These are phyloP conservation scores for Chloroceryle amazona DNA, from an alignment of 2,797 vertebrate genomes.

Conservation along the genomic window DNA sequence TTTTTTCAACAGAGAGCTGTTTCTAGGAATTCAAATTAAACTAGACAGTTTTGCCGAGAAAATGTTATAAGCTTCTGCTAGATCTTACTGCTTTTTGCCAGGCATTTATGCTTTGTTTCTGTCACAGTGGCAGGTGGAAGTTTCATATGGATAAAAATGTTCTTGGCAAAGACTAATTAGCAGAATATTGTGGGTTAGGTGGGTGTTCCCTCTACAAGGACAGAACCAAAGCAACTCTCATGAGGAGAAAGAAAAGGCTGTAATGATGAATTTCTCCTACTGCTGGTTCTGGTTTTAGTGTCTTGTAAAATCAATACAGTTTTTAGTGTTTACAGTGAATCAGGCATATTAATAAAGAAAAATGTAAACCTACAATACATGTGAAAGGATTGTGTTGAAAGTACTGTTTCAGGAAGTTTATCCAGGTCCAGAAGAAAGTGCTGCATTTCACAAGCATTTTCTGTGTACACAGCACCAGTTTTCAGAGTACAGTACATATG, in stretches of 20 bases:
- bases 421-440: neutral
- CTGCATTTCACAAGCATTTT: neutral
- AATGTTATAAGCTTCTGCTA: neutral
- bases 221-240: neutral
- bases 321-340: slow-evolving; percentile 19
- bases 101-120: neutral
- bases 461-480: neutral
- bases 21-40: slow-evolving; percentile 44
- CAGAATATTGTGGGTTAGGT: neutral
- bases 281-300: neutral
- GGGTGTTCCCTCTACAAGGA: neutral
- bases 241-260: neutral
- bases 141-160: neutral
- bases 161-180: neutral
- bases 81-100: neutral
- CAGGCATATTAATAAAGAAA: neutral
- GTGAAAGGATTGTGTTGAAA: neutral
- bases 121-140: neutral
- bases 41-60: neutral
- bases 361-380: neutral
- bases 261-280: neutral
- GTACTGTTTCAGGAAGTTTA: slow-evolving; percentile 1
- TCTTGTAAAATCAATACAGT: neutral
- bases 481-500: neutral
- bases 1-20: neutral